Base-by-base conservation (phyloP, 2,113 vertebrate species). In the Furnarius figulus region DNA sequence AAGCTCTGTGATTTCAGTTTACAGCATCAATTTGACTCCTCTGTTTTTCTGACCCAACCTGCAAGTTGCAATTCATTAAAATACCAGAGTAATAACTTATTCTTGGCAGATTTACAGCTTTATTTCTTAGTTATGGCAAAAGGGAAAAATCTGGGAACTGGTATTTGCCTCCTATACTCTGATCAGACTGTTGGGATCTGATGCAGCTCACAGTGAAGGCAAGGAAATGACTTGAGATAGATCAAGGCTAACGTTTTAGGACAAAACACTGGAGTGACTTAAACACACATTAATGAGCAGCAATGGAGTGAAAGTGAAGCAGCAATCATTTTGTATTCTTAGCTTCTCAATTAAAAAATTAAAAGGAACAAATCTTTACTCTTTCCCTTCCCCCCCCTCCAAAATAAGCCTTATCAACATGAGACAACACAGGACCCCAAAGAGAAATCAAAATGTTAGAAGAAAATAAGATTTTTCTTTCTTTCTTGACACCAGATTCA, bases 231-330 rank as follows among this genome's bases (percentile, higher is more conserved):
- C 37, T 81, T 47, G 9, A 65, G 55, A 18, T 14, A 30, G 68
- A 28, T 55, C 27, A 78, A 30, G 33, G 37, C 78, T 33, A 40
- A 90, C 33, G 12, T 44, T 88, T 27, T 68, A 76, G 84, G 91
- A 74, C 76, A 87, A 81, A 90, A 59, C 71, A 35, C 72, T 42
- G 49, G 67, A 39, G 58, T 22, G 59, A 87, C 2, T 63, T 19
- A 93, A 96, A 94, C 53, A 87, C 53, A 86, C 37, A 39, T 65
- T 46, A 30, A 87, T 28, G 89, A 96, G 93, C 91, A 97, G 93
- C 91, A 93, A 44, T 20, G 68, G 55, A 70, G 61, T 77, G 74
- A 59, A 62, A 90, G 24, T 62, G 85, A 95, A 95, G 85, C 96
- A 97, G 91, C 84, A 83, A 40, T 66, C 25, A 28, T 44, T 76